Base-by-base conservation (phyloP, 2,888 invertebrate genomes). In the Diarsia rubi region DNA sequence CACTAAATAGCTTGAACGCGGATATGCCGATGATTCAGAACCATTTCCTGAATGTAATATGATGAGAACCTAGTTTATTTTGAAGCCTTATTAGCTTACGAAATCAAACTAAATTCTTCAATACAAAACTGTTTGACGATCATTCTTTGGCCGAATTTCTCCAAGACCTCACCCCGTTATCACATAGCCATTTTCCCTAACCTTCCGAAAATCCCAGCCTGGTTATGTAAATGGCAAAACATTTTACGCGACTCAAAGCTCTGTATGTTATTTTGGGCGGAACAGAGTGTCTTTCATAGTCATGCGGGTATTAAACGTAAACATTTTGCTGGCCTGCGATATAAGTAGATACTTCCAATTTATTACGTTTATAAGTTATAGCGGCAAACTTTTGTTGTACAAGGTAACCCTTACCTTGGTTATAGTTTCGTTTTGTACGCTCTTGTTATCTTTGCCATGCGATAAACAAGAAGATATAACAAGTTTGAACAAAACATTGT, bases 221-320 rank as follows among this genome's bases (percentile, higher is more conserved):
- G 74, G 74, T 69, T 75, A 81, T 75, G 71, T 75, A 72, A 81
- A 75, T 84, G 76, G 57, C 63, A 75, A 72, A 72, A 75, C 76
- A 75, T 85, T 75, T 60, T 69, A 67, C 60, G 57, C 65, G 65
- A 76, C 49, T 64, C 72, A 85, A 75, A 85, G 82, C 77, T 69
- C 71, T 79, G 72, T 66, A 76, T 68, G 72, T 80, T 85, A 80
- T 80, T 72, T 82, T 64, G 81, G 79, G 73, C 69, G 74, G 42
- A 67, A 78, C 73, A 65, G 64, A 78, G 60, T 80, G 78, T 78
- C 80, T 88, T 75, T 84, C 75, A 79, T 81, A 81, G 78, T 80
- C 72, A 88, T 88, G 81, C 82, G 86, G 88, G 86, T 63, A 69
- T 80, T 79, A 76, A 78, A 82, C 79, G 69, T 52, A 71, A 77